These are phyloP conservation scores for Arctocebus calabarensis DNA, from an alignment of 2,797 vertebrate genomes.

Conservation along the genomic window DNA sequence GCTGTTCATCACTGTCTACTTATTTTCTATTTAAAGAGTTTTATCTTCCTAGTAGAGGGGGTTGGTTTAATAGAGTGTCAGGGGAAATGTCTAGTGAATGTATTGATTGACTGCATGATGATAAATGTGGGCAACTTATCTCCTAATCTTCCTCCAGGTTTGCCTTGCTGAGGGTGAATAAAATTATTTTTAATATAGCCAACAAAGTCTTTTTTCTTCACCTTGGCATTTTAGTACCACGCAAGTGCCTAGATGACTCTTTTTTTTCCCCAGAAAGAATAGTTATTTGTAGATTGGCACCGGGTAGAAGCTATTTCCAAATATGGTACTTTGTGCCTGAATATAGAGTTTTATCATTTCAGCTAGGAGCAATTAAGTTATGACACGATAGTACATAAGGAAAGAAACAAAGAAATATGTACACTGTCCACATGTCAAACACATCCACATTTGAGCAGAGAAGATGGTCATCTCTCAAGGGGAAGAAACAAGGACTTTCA, in stretches of 20 bases:
- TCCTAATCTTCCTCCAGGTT: slow-evolving; percentile 77
- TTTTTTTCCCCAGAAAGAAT: background rate
- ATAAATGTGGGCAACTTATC: slow-evolving; percentile 78
- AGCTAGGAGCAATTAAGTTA: slow-evolving; percentile 41
- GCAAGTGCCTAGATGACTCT: background rate
- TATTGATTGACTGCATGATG: slow-evolving; percentile 78
- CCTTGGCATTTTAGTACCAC: slow-evolving; percentile 37
- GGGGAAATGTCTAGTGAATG: slow-evolving; percentile 73
- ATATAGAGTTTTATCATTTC: slow-evolving; percentile 46
- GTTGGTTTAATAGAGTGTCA: slow-evolving; percentile 75
- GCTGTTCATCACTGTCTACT: slow-evolving; percentile 78
- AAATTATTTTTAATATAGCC: slow-evolving; percentile 76
- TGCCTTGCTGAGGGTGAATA: slow-evolving; percentile 50
- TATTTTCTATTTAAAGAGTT: slow-evolving; percentile 80
- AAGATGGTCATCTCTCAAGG: background rate
- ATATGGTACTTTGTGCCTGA: background rate
- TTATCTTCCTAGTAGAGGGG: slow-evolving; percentile 74
- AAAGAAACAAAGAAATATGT: slow-evolving; percentile 35
- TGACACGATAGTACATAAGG: background rate
- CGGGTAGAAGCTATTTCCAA: slow-evolving; percentile 13
- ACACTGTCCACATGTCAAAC: background rate
- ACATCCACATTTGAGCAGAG: slow-evolving; percentile 26
- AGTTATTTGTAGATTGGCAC: slow-evolving; percentile 43
- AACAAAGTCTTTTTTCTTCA: slow-evolving; percentile 63
- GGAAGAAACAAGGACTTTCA: background rate